Evolutionary conservation across 2,113 vertebrate species (phyloP), one percentile per base, ranked within the genome.

Genomic region (Platichthys stellatus): DNA sequence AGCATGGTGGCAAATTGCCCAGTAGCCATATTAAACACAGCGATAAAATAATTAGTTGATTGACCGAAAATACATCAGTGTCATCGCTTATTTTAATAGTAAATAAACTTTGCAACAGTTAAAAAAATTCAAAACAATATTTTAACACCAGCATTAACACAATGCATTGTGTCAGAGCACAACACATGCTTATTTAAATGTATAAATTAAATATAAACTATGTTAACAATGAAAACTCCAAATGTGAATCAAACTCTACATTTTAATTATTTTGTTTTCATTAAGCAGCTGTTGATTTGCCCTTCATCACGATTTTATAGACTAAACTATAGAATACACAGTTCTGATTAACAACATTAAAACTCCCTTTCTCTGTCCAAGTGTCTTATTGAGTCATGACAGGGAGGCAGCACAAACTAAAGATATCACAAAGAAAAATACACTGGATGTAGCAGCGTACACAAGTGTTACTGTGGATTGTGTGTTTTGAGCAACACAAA

Each of bases 61-160:
- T 67, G 63, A 31, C 6, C 7, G 31, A 31, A 31, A 31, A 31
- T 31, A 31, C 31, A 31, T 31, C 31, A 31, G 6, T 31, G 31
- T 31, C 31, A 31, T 31, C 31, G 5, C 31, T 31, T 31, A 31
- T 31, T 7, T 7, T 31, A 31, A 31, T 31, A 31, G 31, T 31
- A 31, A 31, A 31, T 31, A 7, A 43, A 74, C 70, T 71, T 73
- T 70, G 28, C 49, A 53, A 49, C 43, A 67, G 51, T 78, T 5
- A 56, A 74, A 77, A 23, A 78, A 76, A 28, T 31, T 61, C 38
- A 67, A 72, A 28, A 78, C 62, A 68, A 66, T 79, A 43, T 80
- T 85, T 79, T 63, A 63, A 81, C 54, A 47, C 38, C 23, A 23
- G 28, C n/a, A 51, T 14, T 23, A 72, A 62, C 63, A 62, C 63